Conservation (phyloP, 2,113 vertebrate genomes). For the Lathamus discolor region DNA sequence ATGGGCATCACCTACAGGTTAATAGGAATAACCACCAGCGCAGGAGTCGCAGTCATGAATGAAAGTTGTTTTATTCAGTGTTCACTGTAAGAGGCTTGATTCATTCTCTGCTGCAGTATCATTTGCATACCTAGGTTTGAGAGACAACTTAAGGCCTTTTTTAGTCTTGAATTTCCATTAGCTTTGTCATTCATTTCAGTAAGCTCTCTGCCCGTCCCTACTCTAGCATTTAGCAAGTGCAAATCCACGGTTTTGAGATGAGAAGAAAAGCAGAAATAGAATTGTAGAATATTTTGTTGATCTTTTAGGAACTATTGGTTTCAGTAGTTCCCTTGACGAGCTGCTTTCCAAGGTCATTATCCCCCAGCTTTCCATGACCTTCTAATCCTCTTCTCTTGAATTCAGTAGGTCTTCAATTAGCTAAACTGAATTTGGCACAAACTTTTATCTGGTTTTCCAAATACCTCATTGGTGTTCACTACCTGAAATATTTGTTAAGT, state of each 20-base stretch:
- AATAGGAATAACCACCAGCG: background rate
- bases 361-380: background rate
- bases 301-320: background rate
- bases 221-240: background rate
- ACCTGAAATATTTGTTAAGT: background rate
- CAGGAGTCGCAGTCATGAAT: rapidly evolving
- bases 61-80: background rate
- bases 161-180: background rate
- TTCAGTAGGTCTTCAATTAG: background rate
- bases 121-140: background rate
- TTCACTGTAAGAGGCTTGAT: background rate
- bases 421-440: background rate
- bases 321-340: background rate
- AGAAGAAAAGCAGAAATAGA: background rate
- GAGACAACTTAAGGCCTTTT: background rate
- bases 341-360: background rate
- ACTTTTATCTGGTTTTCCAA: background rate
- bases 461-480: background rate
- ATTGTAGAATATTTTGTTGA: background rate
- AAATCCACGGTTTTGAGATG: background rate
- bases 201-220: background rate
- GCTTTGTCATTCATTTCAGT: background rate
- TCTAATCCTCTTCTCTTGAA: background rate
- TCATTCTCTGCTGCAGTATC: background rate
- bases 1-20: rapidly evolving